phyloP scores from a whole-genome alignment of 2,797 vertebrate genomes.

The Pelodytes ibericus region DNA sequence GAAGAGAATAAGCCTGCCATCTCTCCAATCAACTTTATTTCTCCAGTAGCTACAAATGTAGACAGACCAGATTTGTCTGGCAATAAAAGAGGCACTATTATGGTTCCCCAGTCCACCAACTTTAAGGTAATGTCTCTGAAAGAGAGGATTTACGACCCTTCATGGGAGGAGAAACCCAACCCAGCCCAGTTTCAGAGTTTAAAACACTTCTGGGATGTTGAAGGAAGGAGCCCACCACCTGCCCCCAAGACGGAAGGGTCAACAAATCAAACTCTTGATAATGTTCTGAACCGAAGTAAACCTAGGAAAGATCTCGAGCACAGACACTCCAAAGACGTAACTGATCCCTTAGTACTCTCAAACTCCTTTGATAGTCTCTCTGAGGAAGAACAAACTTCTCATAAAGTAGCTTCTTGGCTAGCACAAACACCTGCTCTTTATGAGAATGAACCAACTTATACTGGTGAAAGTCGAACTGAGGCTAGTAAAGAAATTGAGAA shows the following conservation, averaged over 20 bases:
- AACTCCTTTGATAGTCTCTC: constrained; percentile 38
- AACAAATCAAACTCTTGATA: constrained; percentile 8
- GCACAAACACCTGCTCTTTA: constrained; percentile 52
- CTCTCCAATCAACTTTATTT: too few relatives aligned
- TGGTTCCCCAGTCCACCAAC: constrained; percentile 59
- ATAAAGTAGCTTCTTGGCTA: constrained; percentile 57
- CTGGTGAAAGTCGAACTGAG: neutral
- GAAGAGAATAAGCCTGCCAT: too few relatives aligned
- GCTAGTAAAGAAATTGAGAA: constrained; percentile 38
- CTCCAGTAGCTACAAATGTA: too few relatives aligned
- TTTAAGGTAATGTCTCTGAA: constrained; percentile 76
- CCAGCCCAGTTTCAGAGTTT: constrained; percentile 82
- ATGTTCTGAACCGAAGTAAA: constrained; percentile 6
- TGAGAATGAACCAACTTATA: constrained; percentile 46
- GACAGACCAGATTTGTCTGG: neutral
- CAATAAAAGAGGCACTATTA: neutral
- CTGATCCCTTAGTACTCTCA: constrained; percentile 58
- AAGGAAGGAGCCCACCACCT: constrained; percentile 40
- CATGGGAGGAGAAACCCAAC: constrained; percentile 66
- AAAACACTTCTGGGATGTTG: constrained; percentile 85
- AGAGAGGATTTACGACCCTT: constrained; percentile 74
- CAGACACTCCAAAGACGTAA: constrained; percentile 12
- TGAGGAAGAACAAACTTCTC: constrained; percentile 52
- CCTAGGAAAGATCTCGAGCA: neutral
- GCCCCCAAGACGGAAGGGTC: neutral